A percentile compares a stretch with the other conserved stretches of the same genome.
These are phyloP conservation scores for Geotrypetes seraphini DNA, from an alignment of 2,797 vertebrate species.

Conservation along the genomic window DNA sequence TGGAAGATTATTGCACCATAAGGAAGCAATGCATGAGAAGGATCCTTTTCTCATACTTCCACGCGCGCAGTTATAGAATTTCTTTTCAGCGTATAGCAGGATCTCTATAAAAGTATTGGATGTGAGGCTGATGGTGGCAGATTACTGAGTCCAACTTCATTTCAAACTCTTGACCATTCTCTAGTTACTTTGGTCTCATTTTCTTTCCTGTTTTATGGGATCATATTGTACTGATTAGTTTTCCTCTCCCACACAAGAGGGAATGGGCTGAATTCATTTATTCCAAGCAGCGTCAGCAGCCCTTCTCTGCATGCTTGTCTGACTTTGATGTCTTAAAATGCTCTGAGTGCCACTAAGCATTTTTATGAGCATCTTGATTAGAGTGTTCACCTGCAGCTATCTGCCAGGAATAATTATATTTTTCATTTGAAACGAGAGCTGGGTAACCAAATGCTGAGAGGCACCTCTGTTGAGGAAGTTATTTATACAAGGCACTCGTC, in stretches of 20 bases:
- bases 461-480: neutral
- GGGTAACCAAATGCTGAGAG: neutral
- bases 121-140: no score
- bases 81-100: no score
- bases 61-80: no score
- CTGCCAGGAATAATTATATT: conserved; percentile 1
- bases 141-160: neutral
- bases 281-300: neutral
- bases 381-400: neutral
- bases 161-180: neutral
- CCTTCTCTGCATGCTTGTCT: neutral
- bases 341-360: neutral
- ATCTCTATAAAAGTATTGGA: no score
- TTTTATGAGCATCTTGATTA: conserved; percentile 7
- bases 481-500: neutral
- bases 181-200: neutral
- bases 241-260: neutral
- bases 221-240: neutral
- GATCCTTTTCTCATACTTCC: no score
- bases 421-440: conserved; percentile 1
- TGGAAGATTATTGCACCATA: no score
- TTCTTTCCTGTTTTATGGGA: neutral
- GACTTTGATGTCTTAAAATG: neutral
- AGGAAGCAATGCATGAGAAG: no score
- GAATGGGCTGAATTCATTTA: neutral